These are phyloP conservation scores for Papilio xuthus DNA, from an alignment of 1,140 invertebrate species.

Conservation along the genomic window DNA sequence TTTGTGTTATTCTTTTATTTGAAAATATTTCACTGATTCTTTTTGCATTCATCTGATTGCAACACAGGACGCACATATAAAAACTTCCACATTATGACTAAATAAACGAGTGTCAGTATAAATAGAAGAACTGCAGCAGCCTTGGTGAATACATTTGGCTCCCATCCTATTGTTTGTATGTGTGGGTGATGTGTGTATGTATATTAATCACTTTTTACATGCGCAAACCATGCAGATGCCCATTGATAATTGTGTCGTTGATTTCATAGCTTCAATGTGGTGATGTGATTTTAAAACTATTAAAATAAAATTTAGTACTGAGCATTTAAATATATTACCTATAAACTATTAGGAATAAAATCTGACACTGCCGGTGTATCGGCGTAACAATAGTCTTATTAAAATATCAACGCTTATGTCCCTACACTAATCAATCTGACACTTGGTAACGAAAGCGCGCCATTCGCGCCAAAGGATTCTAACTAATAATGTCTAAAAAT, in stretches of 20 bases:
- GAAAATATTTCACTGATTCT: background rate
- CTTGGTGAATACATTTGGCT: constrained; percentile 8
- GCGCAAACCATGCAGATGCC: background rate
- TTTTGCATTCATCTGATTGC: constrained; percentile 18
- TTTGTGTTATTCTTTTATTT: constrained; percentile 14
- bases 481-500: no score
- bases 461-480: no score
- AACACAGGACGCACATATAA: background rate
- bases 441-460: no score
- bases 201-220: background rate
- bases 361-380: no score
- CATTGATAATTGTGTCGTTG: background rate
- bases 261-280: background rate
- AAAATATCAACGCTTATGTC: no score
- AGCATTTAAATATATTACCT: background rate
- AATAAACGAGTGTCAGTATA: constrained; percentile 13
- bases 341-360: no score
- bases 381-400: no score
- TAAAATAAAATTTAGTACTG: no score
- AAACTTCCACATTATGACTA: constrained; percentile 8
- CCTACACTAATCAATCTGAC: no score
- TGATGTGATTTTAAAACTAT: no score
- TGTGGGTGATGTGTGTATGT: background rate
- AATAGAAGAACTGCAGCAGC: constrained; percentile 5
- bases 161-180: background rate